Evolutionary conservation across 2,888 invertebrate genomes (phyloP), one percentile per base, ranked within the genome.

Genomic region (Cabera pusaria): DNA sequence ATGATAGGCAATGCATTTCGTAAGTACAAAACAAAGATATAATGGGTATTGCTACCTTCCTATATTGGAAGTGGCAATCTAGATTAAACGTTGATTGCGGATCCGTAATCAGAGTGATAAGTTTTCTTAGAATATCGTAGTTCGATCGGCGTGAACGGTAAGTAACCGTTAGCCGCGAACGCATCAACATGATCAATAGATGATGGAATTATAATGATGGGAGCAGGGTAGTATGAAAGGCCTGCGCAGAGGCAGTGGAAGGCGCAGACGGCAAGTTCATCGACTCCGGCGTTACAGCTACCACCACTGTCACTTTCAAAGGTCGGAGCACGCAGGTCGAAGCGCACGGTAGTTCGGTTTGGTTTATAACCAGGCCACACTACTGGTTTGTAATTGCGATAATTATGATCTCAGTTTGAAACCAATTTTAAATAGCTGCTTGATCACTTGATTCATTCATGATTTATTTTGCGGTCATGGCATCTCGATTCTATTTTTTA

Each of bases 281-380:
- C 67, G 86, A 76, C 83, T 62, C 61, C 63, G 61, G 62, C 71
- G 64, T 62, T 49, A 70, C 68, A 79, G 73, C 71, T 71, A 80
- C 85, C 84, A 81, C 85, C 85, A 80, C 85, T 85, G 82, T 86
- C 85, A 81, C 85, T 85, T 87, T 84, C 78, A 87, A 84, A 86
- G 86, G 85, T 86, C 82, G 76, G 56, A 60, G 59, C 65, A 69
- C 60, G 63, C 64, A 67, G 64, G 63, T 66, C 61, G 60, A 51
- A 47, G 48, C 39, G 41, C 47, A 39, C 31, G 25, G 21, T 27
- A 23, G 11, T 34, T 41, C 20, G 25, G 31, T 16, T 37, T 19
- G n/a, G n/a, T n/a, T n/a, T 14, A 3, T 2, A 14, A 14, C 14
- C 14, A 14, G 14, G 14, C 14, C 14, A 14, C 14, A 4, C 14